phyloP scores from a whole-genome alignment of 2,888 invertebrate species.

The Xylophagus ater region DNA sequence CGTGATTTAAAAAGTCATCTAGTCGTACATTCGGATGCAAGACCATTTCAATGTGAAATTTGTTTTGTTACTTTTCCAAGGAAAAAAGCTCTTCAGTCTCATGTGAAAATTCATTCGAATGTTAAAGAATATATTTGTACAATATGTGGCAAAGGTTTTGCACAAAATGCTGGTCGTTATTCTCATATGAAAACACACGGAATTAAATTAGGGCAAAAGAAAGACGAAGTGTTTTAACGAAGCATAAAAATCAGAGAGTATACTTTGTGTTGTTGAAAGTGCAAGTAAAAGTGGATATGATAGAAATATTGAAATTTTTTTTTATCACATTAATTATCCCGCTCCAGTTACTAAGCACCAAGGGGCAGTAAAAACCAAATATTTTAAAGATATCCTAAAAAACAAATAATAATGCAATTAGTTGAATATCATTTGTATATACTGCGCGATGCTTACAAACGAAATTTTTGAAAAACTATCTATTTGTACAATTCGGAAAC shows the following conservation, averaged over 20 bases:
- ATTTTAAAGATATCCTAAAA: too few relatives aligned
- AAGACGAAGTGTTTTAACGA: not conserved
- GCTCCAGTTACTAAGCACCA: too few relatives aligned
- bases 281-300: too few relatives aligned
- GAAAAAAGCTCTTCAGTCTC: slow-evolving; percentile 29
- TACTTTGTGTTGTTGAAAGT: not conserved
- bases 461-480: too few relatives aligned
- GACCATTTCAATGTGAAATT: slow-evolving; percentile 21
- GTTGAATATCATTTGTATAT: too few relatives aligned
- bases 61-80: slow-evolving; percentile 30
- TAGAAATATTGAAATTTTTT: not conserved
- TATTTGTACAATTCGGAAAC: too few relatives aligned
- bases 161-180: slow-evolving; percentile 33
- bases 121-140: slow-evolving; percentile 32
- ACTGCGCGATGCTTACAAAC: too few relatives aligned
- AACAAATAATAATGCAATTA: too few relatives aligned
- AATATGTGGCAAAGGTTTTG: slow-evolving; percentile 30
- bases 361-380: too few relatives aligned
- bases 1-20: slow-evolving; percentile 28
- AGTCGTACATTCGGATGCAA: slow-evolving; percentile 30
- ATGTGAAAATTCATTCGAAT: slow-evolving; percentile 28
- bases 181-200: slow-evolving; percentile 33
- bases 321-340: not conserved
- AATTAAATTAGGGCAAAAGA: not conserved
- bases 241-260: not conserved